Base-by-base conservation (phyloP, 2,797 vertebrate genomes). In the Manis javanica region DNA sequence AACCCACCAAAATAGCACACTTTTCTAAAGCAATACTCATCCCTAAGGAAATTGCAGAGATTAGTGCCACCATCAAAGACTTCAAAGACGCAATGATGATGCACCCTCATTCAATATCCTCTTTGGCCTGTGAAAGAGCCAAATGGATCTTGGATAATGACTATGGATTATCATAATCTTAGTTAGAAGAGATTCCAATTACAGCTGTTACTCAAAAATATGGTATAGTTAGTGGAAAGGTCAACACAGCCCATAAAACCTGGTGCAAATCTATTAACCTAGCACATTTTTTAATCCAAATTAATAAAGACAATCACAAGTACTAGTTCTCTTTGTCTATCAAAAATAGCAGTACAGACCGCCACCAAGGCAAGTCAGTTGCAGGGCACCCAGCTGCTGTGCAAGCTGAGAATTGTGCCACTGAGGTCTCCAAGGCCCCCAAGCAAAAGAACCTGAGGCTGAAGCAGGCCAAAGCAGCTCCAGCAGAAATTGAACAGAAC, bases 331-430 rank as follows among this genome's bases (percentile, higher is more conserved):
- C 37, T 83, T 63, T 64, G 7, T 39, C 37, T 74, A 31, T 64
- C 66, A 64, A 16, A 26, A 31, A 72, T 5, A 42, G 46, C 21
- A 55, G 57, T 24, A 34, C 1, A 39, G 46, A 23, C 31, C 7
- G 1, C 16, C 2, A 69, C 11, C 96, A 99, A 99, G 99, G 99
- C 99, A 77, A 99, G 99, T 31, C 99, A 99, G 98, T 99, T 99
- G 1, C 99, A 99, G 97, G 99, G 99, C 0, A 99, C 99, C 97
- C 99, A 99, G 98, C 99, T 99, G 98, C 98, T 99, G 98, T 99
- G 97, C 99, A 99, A 98, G 99, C 99, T 24, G 99, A 99, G 98
- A 99, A 99, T 89, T 98, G 99, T 49, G 99, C 99, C 8, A 99
- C 99, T 0, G 99, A 99, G 98, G 99, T 99, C 95, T 98, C 99